Base-by-base conservation (phyloP, 2,888 invertebrate species). In the Germaria angustata region DNA sequence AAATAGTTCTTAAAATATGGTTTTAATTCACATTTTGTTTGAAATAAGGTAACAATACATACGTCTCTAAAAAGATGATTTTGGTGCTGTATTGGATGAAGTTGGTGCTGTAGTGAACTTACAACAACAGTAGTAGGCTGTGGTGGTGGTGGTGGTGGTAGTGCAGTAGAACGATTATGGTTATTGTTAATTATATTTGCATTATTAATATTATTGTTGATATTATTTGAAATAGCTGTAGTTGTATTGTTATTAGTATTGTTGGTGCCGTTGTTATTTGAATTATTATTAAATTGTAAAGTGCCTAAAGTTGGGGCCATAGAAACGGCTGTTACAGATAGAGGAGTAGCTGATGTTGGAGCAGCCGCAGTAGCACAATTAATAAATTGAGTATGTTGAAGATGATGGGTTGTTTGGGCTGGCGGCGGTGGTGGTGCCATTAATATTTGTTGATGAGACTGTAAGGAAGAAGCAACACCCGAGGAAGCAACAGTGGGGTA, bases 31-130 rank as follows among this genome's bases (percentile, higher is more conserved):
- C 2, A 28, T 34, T 39, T 34, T 6, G 8, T 49, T 65, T 63
- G 69, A 84, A 69, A 84, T 72, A 80, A 65, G 68, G 55, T 66
- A 85, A 84, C 84, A 87, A 91, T 90, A 91, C 91, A 90, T 91
- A 91, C 91, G 91, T 91, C 91, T 90, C 90, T 90, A 90, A 90
- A 89, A 88, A 90, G 90, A 90, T 91, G 91, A 89, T 90, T 90
- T 89, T 91, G 91, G 90, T 91, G 90, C 90, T 90, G 90, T 87
- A 87, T 89, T 89, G 90, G 90, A 88, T 91, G 90, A 89, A 90
- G 90, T 89, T 91, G 90, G 90, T 91, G 91, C 89, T 90, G 90
- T 85, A 90, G 90, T 91, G 90, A 88, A 87, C 89, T 89, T 87
- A 90, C 89, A 89, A 91, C 90, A 88, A 90, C 90, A 89, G 88